These are phyloP conservation scores for Psococerastis gibbosa DNA, from an alignment of 2,888 invertebrate genomes.

Conservation along the genomic window DNA sequence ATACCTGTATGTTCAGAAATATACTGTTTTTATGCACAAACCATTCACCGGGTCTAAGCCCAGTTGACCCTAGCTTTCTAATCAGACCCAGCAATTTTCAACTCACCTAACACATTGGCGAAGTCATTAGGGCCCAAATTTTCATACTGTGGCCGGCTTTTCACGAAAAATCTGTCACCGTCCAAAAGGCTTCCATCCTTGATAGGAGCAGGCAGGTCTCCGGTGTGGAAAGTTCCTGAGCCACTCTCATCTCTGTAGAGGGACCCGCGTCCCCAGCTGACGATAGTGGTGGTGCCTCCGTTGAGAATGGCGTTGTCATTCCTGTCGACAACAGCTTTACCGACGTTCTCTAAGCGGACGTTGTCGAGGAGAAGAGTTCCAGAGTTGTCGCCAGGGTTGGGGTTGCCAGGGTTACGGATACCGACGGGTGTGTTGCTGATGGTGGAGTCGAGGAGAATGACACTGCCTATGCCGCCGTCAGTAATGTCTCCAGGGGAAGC, in stretches of 20 bases:
- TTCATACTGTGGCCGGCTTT: neutral
- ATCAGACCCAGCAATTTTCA: too few relatives aligned
- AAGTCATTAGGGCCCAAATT: neutral
- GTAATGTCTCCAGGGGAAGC: neutral
- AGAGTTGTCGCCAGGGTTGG: neutral
- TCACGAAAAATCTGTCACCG: neutral
- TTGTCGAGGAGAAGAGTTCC: slow-evolving; percentile 4
- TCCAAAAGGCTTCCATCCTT: neutral
- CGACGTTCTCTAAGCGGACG: neutral
- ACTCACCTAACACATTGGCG: neutral
- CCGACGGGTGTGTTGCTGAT: neutral
- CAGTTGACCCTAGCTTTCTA: too few relatives aligned
- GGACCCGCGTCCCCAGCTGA: neutral
- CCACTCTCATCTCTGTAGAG: slow-evolving; percentile 3
- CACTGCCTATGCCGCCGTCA: neutral
- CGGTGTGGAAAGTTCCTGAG: neutral
- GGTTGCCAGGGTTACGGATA: neutral
- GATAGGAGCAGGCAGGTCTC: neutral
- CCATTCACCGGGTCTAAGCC: too few relatives aligned
- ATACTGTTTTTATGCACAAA: too few relatives aligned
- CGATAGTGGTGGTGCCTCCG: neutral
- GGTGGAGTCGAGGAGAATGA: neutral
- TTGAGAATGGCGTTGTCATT: neutral
- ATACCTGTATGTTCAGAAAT: too few relatives aligned
- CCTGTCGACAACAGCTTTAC: neutral